phyloP scores from a whole-genome alignment of 2,797 vertebrate species.

The Dermochelys coriacea region DNA sequence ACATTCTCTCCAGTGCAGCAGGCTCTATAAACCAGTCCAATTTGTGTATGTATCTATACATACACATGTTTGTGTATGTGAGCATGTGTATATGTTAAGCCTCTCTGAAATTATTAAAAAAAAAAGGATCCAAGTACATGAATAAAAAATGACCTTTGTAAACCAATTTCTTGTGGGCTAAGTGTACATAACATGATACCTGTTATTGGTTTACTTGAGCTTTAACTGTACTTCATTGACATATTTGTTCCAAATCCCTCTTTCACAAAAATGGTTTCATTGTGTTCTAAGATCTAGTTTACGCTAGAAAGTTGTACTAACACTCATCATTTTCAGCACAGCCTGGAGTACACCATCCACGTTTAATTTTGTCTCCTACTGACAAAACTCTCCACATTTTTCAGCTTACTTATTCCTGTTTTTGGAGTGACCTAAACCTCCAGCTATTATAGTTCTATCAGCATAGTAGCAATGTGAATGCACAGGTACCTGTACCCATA shows the following conservation, averaged over 20 bases:
- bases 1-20: constrained; percentile 15
- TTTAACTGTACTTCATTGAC: constrained; percentile 35
- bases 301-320: neutral
- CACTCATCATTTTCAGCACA: constrained; percentile 17
- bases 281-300: neutral
- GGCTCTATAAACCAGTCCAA: constrained; percentile 33
- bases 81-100: neutral
- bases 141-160: constrained; percentile 38
- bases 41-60: neutral
- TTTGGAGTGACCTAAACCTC: neutral
- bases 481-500: neutral
- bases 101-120: constrained; percentile 16
- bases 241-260: neutral
- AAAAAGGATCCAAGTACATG: constrained; percentile 15
- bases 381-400: neutral
- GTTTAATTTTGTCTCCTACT: neutral
- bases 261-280: neutral
- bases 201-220: constrained; percentile 45
- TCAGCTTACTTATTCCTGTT: neutral
- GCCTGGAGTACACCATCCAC: neutral
- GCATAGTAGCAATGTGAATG: neutral
- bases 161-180: constrained; percentile 31
- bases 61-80: neutral
- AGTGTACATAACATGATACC: neutral
- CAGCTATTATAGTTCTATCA: neutral